These are phyloP conservation scores for Watsonalla binaria DNA, from an alignment of 2,888 invertebrate species.

Conservation along the genomic window DNA sequence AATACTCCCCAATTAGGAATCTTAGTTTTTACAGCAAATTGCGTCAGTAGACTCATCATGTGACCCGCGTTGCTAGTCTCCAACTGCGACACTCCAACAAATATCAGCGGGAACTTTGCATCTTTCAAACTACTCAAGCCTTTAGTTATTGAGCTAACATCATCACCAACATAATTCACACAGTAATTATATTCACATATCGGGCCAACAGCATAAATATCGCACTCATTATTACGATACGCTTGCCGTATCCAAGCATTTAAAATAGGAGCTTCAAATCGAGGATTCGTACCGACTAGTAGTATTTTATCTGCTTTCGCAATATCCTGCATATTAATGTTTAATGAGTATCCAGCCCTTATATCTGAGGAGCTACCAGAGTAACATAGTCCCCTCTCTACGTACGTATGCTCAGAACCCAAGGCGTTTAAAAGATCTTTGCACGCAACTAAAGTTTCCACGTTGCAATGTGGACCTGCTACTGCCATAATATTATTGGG, in stretches of 20 bases:
- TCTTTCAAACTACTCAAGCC: constrained; percentile 21
- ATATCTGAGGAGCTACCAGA: constrained; percentile 39
- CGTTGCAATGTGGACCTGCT: constrained; percentile 59
- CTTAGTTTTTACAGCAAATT: constrained; percentile 19
- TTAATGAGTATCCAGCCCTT: constrained; percentile 57
- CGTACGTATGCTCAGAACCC: constrained; percentile 54
- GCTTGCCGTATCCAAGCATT: constrained; percentile 96
- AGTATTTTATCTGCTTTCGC: constrained; percentile 89
- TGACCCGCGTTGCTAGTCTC: constrained; percentile 22
- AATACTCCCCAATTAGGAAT: constrained; percentile 75
- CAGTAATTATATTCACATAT: constrained; percentile 92
- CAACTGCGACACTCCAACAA: constrained; percentile 54
- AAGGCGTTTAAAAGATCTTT: constrained; percentile 63
- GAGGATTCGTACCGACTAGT: constrained; percentile 96
- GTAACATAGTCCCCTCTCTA: constrained; percentile 45
- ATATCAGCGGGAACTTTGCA: constrained; percentile 56
- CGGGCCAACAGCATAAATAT: constrained; percentile 92
- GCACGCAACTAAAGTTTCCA: constrained; percentile 58
- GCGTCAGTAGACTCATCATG: constrained; percentile 36
- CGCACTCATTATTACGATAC: constrained; percentile 92
- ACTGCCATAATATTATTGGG: constrained; percentile 74
- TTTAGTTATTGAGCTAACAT: constrained; percentile 24
- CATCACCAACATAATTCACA: constrained; percentile 46
- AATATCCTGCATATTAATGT: constrained; percentile 85
- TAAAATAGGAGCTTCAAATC: constrained; percentile 97